A percentile compares a stretch with the other conserved stretches of the same genome.
phyloP scores from a whole-genome alignment of 35 echinoderm and acorn worm genomes.

The Heliocidaris tuberculata region DNA sequence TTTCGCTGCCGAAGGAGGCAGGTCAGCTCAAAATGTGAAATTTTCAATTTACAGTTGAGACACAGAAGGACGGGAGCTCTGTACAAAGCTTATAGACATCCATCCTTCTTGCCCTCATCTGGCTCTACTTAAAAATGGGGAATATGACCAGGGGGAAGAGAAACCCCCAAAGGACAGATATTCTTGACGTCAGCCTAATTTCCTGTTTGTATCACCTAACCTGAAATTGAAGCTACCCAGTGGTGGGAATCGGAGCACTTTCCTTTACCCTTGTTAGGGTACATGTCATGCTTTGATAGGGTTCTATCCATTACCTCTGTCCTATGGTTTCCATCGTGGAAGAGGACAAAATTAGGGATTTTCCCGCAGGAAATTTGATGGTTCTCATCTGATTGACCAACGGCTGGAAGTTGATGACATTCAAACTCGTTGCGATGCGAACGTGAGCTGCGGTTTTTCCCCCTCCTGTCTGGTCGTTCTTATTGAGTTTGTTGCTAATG shows the following conservation, averaged over 20 bases:
- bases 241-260: not conserved
- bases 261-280: not conserved
- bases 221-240: conserved; percentile 19
- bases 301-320: not conserved
- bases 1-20: not conserved
- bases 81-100: not conserved
- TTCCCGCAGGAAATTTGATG: not conserved
- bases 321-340: not conserved
- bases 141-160: not conserved
- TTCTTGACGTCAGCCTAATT: conserved; percentile 34
- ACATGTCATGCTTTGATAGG: not conserved
- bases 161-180: not conserved
- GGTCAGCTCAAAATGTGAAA: not conserved
- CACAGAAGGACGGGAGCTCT: not conserved
- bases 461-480: not conserved
- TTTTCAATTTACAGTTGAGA: not conserved
- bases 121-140: no score
- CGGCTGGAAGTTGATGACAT: not conserved
- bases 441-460: not conserved
- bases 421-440: not conserved
- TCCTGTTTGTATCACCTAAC: conserved; percentile 17
- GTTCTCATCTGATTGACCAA: not conserved
- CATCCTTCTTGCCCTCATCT: not conserved
- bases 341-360: not conserved
- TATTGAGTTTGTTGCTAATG: no score